Base-by-base conservation (phyloP, 2,113 vertebrate genomes). In the Epinephelus moara region DNA sequence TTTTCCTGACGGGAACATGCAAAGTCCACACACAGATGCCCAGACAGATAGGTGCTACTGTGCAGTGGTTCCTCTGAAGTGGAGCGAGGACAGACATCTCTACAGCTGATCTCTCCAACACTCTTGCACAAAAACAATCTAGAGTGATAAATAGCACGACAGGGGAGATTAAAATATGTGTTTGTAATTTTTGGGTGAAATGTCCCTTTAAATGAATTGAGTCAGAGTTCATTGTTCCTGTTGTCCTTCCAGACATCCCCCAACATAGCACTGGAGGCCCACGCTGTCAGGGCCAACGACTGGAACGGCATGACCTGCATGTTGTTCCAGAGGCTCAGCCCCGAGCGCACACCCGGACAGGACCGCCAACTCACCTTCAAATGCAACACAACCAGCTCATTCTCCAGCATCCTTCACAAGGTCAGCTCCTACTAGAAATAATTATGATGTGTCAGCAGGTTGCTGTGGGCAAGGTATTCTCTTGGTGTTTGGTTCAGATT, bases 261-360 rank as follows among this genome's bases (percentile, higher is more conserved):
- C 89, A 99, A 99, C 90, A 98, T 99, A 45, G 98, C 98, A 15
- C 95, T 99, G 89, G 98, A 99, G 93, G 97, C 97, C 17, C 98
- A 98, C 30, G 91, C 96, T 64, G 96, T 99, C 91, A 97, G 97
- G 87, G 95, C 96, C 57, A 91, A 92, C 2, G 96, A 97, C 81
- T 99, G 99, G 95, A 96, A 96, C 2, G 98, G 98, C 17, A 98
- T 99, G 97, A 98, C 96, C 2, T 99, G 98, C 95, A 98, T 98
- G 9, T 93, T 99, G 17, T 96, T 98, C 94, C 97, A 98, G 94
- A 98, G 97, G 88, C 93, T 97, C 76, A 95, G 95, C 19, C 89
- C 96, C 0, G 98, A 99, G 77, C 96, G 98, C 3, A 76, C 94
- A 0, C 89, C 82, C 0, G 88, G 87, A 23, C 91, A 90, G 60